Evolutionary conservation across 2,113 vertebrate genomes (phyloP), one percentile per base, ranked within the genome.

Genomic region (Pituophis catenifer): DNA sequence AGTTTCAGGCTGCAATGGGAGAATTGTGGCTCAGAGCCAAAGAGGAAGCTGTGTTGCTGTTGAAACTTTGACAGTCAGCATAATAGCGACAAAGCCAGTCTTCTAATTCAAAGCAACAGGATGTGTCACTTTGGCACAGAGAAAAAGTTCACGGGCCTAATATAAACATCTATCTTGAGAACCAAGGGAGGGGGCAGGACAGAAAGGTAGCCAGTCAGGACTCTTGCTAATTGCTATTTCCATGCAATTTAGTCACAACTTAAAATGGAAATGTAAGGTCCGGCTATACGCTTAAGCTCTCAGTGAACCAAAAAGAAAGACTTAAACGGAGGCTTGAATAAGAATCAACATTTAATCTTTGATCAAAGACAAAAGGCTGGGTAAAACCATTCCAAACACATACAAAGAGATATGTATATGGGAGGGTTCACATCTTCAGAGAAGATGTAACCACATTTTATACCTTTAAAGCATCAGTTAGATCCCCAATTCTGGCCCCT

Each of bases 111-210:
- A 52, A 96, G 86, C 95, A 96, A 95, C 95, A 95, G 94, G 96
- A 97, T 96, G 94, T 96, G 94, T 96, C 96, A 95, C 95, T 96
- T 91, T 95, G 96, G 97, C 95, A 95, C 54, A 94, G 96, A 95
- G 95, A 96, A 50, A 54, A 91, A 57, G 81, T 57, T 87, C 94
- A 95, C 91, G 93, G 95, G 94, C 94, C 95, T 95, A 96, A 95
- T 94, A 94, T 86, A 91, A 95, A 90, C 91, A 93, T 91, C 53
- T 90, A 92, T 57, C 48, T 89, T 93, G 93, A 94, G 94, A 95
- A 96, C 95, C 93, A 93, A 96, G 90, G 93, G 93, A 62, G 91
- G 94, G 93, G 92, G 92, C 93, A 90, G 89, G 91, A 94, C 81
- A 93, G 94, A 29, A 88, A 57, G 93, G 86, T 58, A 55, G 53